Conservation (phyloP, 1,140 invertebrate species). For the Leptinotarsa texana region DNA sequence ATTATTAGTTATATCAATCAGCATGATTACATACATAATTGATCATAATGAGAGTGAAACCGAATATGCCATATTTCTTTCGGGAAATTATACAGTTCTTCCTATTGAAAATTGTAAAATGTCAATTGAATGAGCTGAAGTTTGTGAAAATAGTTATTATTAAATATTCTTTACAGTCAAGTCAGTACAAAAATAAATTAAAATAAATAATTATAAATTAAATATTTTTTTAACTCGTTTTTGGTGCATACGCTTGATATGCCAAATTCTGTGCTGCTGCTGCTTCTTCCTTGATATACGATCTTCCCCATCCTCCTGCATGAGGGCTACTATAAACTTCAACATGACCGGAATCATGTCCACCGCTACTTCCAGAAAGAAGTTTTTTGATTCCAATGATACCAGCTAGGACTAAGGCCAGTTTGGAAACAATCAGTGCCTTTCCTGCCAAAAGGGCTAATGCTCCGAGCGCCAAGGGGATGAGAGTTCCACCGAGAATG, state of each 20-base stretch:
- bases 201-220: constrained; percentile 46
- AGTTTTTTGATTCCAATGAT: constrained; percentile 84
- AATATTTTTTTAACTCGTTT: constrained; percentile 38
- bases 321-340: constrained; percentile 71
- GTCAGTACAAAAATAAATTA: constrained; percentile 37
- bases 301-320: constrained; percentile 73
- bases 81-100: too few species aligned
- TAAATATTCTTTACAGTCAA: constrained; percentile 22
- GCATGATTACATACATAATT: too few species aligned
- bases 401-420: constrained; percentile 77
- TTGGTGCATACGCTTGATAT: constrained; percentile 65
- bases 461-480: constrained; percentile 78
- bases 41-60: too few species aligned
- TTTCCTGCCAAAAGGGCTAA: constrained; percentile 80
- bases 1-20: too few species aligned
- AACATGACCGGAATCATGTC: constrained; percentile 64
- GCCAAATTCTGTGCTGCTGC: constrained; percentile 60
- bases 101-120: too few species aligned
- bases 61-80: too few species aligned
- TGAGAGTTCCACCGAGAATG: constrained; percentile 75
- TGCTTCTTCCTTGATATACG: constrained; percentile 61
- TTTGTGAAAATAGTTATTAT: constrained; percentile 6
- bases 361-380: constrained; percentile 64
- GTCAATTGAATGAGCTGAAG: too few species aligned
- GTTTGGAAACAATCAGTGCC: constrained; percentile 80